Conservation (phyloP, 2,797 vertebrate genomes). For the Triplophysa bombifrons region DNA sequence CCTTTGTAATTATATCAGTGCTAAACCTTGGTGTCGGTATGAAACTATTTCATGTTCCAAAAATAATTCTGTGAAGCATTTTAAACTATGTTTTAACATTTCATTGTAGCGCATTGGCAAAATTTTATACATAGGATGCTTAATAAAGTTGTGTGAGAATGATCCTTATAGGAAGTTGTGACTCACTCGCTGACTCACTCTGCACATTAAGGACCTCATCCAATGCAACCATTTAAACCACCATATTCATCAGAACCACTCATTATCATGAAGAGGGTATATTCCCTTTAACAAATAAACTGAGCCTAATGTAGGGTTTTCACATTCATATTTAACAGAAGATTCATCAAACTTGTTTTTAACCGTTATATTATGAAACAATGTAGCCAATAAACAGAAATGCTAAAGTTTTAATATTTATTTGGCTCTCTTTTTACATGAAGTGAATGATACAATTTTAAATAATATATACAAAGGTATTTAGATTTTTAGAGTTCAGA, state of each 20-base stretch:
- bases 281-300: background rate
- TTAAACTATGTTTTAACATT: conserved; percentile 1
- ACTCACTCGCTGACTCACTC: conserved; percentile 13
- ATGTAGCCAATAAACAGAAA: background rate
- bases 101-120: background rate
- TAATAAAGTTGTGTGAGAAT: background rate
- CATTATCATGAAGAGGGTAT: background rate
- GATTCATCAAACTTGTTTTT: background rate
- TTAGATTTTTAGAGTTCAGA: conserved; percentile 60
- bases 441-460: conserved; percentile 60
- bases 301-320: background rate
- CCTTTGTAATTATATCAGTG: too few relatives aligned
- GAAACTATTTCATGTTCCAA: background rate
- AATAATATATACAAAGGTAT: conserved; percentile 75
- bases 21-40: too few relatives aligned
- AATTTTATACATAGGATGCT: background rate
- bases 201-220: background rate
- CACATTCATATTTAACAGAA: background rate
- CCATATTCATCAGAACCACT: conserved; percentile 7
- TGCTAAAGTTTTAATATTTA: conserved; percentile 36
- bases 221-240: conserved; percentile 16
- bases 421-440: conserved; percentile 69
- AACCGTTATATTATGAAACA: background rate
- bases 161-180: conserved; percentile 5
- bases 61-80: background rate